phyloP scores from a whole-genome alignment of 1,140 invertebrate genomes.

The Psix sp. region DNA sequence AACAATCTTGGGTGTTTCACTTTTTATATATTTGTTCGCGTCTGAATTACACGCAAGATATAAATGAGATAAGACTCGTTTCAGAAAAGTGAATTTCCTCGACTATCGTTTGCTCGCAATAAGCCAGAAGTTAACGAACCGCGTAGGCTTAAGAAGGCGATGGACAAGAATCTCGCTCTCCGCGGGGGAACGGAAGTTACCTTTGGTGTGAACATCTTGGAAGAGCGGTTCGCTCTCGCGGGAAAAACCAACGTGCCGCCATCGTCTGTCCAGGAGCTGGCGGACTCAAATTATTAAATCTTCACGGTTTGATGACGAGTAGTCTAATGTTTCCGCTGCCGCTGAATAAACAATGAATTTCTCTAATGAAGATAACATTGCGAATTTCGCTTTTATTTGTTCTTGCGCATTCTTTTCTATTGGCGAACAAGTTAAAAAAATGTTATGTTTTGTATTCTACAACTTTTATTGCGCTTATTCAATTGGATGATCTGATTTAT shows the following conservation, averaged over 20 bases:
- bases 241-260: constrained; percentile 25
- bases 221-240: constrained; percentile 48
- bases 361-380: constrained; percentile 54
- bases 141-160: constrained; percentile 34
- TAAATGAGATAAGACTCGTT: constrained; percentile 42
- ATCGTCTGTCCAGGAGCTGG: constrained; percentile 32
- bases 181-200: constrained; percentile 61
- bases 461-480: too few relatives aligned
- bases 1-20: constrained; percentile 28
- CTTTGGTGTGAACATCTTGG: constrained; percentile 64
- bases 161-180: constrained; percentile 44
- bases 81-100: constrained; percentile 52
- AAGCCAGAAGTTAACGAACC: constrained; percentile 57
- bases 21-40: constrained; percentile 31
- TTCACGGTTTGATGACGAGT: constrained; percentile 70
- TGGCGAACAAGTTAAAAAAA: too few relatives aligned
- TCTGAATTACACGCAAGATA: constrained; percentile 34
- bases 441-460: too few relatives aligned
- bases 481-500: too few relatives aligned
- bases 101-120: constrained; percentile 34
- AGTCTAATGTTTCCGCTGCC: constrained; percentile 48
- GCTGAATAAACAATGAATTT: constrained; percentile 59
- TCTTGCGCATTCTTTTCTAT: constrained; percentile 17
- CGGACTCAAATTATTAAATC: constrained; percentile 71
- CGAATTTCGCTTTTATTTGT: constrained; percentile 45